A percentile compares a stretch with the other conserved stretches of the same genome.
These are phyloP conservation scores for Palythoa grandiflora DNA, from an alignment of 92 coral and sea anemone genomes.

Conservation along the genomic window DNA sequence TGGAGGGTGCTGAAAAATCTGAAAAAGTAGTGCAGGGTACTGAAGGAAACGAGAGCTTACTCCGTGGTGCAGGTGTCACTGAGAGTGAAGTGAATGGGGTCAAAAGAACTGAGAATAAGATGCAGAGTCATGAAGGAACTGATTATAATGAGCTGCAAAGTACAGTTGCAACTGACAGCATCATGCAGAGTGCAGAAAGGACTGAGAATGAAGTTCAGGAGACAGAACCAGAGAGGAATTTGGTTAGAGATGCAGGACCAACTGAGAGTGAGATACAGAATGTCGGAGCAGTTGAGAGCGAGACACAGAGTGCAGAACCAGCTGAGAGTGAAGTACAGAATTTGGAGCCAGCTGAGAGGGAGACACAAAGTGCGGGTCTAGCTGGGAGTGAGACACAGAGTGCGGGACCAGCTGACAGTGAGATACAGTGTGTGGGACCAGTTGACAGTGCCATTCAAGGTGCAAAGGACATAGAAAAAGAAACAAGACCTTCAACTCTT, in stretches of 20 bases:
- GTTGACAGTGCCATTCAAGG: background rate
- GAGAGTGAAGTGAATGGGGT: background rate
- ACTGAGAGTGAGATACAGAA: background rate
- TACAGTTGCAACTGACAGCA: too few species aligned
- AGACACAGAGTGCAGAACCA: background rate
- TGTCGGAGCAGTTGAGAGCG: background rate
- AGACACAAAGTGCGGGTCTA: background rate
- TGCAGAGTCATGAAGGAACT: background rate
- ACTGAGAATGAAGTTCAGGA: background rate
- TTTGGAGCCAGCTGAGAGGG: background rate
- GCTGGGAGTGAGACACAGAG: too few species aligned
- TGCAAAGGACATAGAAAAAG: background rate
- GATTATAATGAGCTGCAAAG: slow-evolving; percentile 25
- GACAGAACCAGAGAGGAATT: background rate
- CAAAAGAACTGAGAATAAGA: background rate
- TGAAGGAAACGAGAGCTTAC: slow-evolving; percentile 4
- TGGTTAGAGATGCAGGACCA: background rate
- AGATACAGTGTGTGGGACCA: too few species aligned
- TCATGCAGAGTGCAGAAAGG: background rate
- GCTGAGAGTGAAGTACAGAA: background rate
- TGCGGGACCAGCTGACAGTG: too few species aligned
- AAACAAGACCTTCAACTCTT: background rate
- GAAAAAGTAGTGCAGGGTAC: too few species aligned
- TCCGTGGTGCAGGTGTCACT: background rate
- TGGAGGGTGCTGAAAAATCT: background rate